A percentile compares a stretch with the other conserved stretches of the same genome.
Conservation (phyloP, 2,888 invertebrate species). For the Himalopsyche anomala region DNA sequence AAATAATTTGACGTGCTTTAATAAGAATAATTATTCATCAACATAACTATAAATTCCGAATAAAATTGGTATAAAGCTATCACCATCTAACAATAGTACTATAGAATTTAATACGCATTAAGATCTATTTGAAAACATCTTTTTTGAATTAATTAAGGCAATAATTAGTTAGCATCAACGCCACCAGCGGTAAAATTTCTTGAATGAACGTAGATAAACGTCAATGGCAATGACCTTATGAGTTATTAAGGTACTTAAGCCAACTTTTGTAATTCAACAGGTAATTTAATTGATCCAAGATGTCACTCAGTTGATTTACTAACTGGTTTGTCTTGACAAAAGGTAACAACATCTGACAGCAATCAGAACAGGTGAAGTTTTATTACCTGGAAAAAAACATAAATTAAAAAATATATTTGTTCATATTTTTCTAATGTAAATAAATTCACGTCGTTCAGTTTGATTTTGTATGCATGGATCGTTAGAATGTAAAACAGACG, state of each 20-base stretch:
- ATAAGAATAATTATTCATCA: no score
- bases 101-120: no score
- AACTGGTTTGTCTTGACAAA: conserved; percentile 7
- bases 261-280: not conserved
- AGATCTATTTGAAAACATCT: no score
- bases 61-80: no score
- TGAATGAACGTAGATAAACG: not conserved
- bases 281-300: not conserved
- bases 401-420: not conserved
- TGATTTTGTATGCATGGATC: not conserved
- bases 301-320: not conserved
- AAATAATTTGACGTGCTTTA: no score
- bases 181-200: not conserved
- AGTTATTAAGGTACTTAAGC: not conserved
- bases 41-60: no score
- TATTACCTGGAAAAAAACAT: not conserved
- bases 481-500: not conserved
- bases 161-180: not conserved
- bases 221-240: conserved; percentile 1
- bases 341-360: not conserved
- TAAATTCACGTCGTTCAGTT: no score
- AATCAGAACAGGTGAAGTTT: not conserved
- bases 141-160: not conserved
- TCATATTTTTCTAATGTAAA: no score
- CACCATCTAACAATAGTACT: no score